Conservation (phyloP, 1,140 invertebrate species). For the Orussus abietinus region DNA sequence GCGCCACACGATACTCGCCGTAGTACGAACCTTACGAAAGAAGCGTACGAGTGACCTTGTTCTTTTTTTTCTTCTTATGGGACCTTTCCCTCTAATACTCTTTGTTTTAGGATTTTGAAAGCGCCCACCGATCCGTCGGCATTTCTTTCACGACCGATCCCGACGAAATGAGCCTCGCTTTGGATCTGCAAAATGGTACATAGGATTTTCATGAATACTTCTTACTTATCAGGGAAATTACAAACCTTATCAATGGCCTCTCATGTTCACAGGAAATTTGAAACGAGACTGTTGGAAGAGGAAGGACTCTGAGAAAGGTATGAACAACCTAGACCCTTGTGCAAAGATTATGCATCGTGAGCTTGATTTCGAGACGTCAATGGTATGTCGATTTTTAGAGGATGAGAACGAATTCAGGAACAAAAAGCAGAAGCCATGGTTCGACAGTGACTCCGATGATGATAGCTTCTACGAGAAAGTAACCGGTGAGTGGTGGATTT, state of each 20-base stretch:
- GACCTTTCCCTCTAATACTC: too few species aligned
- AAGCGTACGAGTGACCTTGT: slow-evolving; percentile 16
- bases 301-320: slow-evolving; percentile 16
- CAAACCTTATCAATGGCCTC: too few species aligned
- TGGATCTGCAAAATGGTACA: too few species aligned
- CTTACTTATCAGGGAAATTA: too few species aligned
- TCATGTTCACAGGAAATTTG: too few species aligned
- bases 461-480: slow-evolving; percentile 19
- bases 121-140: background rate
- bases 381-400: slow-evolving; percentile 1
- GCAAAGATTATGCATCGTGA: background rate
- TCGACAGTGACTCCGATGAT: slow-evolving; percentile 8
- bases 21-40: too few species aligned
- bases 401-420: slow-evolving; percentile 11
- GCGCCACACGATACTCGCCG: too few species aligned
- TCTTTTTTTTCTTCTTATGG: too few species aligned
- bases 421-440: slow-evolving; percentile 14
- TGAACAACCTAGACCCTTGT: background rate
- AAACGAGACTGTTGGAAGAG: slow-evolving; percentile 12
- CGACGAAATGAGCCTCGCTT: too few species aligned
- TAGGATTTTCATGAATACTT: too few species aligned
- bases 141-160: slow-evolving; percentile 12
- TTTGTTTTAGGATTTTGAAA: background rate
- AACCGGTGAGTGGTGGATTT: slow-evolving; percentile 15
- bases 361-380: slow-evolving; percentile 1